These are phyloP conservation scores for Octonoba sinensis DNA, from an alignment of 2,888 invertebrate species.

Conservation along the genomic window DNA sequence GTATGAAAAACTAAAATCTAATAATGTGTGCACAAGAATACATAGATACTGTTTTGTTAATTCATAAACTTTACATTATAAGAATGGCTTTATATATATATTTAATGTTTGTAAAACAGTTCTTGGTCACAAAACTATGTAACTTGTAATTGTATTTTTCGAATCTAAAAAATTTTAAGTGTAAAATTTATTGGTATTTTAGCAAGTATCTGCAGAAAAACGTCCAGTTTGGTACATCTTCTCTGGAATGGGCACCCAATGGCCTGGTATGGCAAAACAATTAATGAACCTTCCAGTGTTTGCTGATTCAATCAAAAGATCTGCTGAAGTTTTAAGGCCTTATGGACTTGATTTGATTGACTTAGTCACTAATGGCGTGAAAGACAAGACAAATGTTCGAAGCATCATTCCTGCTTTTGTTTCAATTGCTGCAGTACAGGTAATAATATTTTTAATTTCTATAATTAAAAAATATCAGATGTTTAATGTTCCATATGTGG, in stretches of 20 bases:
- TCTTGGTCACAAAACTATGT: not conserved
- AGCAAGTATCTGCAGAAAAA: conserved; percentile 73
- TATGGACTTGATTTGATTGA: conserved; percentile 87
- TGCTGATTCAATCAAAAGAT: conserved; percentile 81
- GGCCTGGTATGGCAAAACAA: conserved; percentile 93
- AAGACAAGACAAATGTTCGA: conserved; percentile 78
- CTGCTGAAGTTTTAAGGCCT: conserved; percentile 82
- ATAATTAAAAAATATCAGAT: too few species aligned
- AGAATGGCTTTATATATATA: too few species aligned
- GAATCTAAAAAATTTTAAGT: not conserved
- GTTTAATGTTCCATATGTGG: too few species aligned
- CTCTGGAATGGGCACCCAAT: conserved; percentile 98
- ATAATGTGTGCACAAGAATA: too few species aligned
- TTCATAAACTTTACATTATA: too few species aligned
- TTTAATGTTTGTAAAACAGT: too few species aligned
- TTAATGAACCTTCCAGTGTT: conserved; percentile 87
- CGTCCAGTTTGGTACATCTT: conserved; percentile 95
- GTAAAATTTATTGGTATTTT: conserved; percentile 3
- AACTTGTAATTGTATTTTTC: not conserved
- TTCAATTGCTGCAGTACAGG: conserved; percentile 94
- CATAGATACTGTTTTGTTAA: too few species aligned
- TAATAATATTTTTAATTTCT: conserved; percentile 68
- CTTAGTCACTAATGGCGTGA: conserved; percentile 82
- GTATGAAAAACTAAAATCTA: too few species aligned
- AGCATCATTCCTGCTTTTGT: conserved; percentile 80